phyloP scores from a whole-genome alignment of 1,140 invertebrate genomes.

The Drosophila melanica region DNA sequence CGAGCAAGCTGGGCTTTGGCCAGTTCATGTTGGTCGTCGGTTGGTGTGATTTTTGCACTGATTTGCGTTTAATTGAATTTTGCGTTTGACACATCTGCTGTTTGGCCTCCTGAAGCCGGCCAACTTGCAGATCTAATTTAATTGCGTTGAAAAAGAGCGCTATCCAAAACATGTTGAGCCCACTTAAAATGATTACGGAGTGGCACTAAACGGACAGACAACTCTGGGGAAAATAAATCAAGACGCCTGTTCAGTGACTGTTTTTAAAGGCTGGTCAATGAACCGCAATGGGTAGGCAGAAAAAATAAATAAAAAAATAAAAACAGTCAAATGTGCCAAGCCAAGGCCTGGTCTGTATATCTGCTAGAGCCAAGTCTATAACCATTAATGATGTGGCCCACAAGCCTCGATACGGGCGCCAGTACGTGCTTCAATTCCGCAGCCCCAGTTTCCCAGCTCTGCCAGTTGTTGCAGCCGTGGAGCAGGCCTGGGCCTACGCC shows the following conservation, averaged over 20 bases:
- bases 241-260: conserved; percentile 34
- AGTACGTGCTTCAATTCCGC: conserved; percentile 52
- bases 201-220: conserved; percentile 19
- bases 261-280: conserved; percentile 61
- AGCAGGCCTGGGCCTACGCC: conserved; percentile 38
- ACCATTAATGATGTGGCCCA: conserved; percentile 77
- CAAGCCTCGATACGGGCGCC: conserved; percentile 45
- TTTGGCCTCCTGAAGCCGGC: not conserved
- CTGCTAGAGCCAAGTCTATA: conserved; percentile 58
- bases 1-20: not conserved
- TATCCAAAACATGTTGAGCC: conserved; percentile 52
- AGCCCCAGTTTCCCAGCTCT: conserved; percentile 10
- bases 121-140: conserved; percentile 45
- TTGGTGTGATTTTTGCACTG: conserved; percentile 68
- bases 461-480: conserved; percentile 14
- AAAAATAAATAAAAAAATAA: conserved; percentile 23
- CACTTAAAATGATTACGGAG: conserved; percentile 53
- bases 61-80: conserved; percentile 82
- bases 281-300: conserved; percentile 50
- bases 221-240: conserved; percentile 60
- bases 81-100: conserved; percentile 52
- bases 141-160: conserved; percentile 44
- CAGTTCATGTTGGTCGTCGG: conserved; percentile 7
- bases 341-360: conserved; percentile 9
- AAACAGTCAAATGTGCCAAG: not conserved